A percentile compares a stretch with the other conserved stretches of the same genome.
Conservation (phyloP, 2,113 vertebrate genomes). For the Python bivittatus region DNA sequence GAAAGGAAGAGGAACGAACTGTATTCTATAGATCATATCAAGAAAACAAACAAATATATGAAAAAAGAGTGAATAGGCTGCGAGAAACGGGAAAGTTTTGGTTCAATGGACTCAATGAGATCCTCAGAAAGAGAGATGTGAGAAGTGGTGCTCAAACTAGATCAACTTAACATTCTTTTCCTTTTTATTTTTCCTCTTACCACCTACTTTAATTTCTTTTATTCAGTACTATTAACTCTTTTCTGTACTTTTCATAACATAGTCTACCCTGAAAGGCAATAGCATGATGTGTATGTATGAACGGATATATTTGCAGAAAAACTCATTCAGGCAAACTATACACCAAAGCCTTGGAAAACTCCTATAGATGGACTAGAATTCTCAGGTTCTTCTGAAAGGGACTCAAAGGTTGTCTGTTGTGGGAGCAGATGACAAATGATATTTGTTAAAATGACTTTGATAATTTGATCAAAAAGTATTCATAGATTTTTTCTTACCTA, state of each 20-base stretch:
- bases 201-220: background rate
- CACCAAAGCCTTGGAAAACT: background rate
- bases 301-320: background rate
- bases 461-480: background rate
- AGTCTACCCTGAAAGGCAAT: background rate
- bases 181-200: background rate
- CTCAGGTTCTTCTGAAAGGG: background rate
- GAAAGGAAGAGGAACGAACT: background rate
- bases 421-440: background rate
- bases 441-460: background rate
- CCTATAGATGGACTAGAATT: background rate
- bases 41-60: background rate
- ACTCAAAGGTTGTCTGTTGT: background rate
- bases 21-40: background rate
- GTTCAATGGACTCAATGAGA: background rate
- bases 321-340: background rate
- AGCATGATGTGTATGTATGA: background rate
- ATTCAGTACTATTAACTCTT: background rate
- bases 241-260: background rate
- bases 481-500: slow-evolving; percentile 56
- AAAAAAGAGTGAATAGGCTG: background rate
- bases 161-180: background rate
- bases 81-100: background rate
- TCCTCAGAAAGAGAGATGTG: background rate
- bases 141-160: background rate